A percentile compares a stretch with the other conserved stretches of the same genome.
Conservation (phyloP, 2,797 vertebrate genomes). For the Prionace glauca region DNA sequence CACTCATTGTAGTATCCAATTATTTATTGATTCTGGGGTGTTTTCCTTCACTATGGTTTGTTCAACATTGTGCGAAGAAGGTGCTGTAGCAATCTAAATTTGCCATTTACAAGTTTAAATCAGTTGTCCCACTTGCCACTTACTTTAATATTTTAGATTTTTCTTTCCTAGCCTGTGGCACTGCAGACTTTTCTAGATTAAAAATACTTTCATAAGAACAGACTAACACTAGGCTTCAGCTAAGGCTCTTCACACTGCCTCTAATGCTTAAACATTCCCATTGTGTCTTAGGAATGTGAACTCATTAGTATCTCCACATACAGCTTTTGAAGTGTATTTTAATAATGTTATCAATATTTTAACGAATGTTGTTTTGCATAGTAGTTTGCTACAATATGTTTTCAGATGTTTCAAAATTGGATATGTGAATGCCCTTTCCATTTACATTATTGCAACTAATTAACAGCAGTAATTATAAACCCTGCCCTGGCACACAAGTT, state of each 20-base stretch:
- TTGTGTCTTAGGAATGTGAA: not conserved
- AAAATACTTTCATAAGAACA: not conserved
- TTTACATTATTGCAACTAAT: not conserved
- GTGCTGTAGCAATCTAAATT: not conserved
- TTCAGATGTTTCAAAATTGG: not conserved
- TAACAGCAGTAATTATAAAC: not conserved
- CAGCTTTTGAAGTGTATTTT: not conserved
- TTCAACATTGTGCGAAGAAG: not conserved
- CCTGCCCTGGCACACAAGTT: not conserved
- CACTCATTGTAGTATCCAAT: not conserved
- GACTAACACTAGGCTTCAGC: not conserved
- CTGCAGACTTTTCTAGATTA: not conserved
- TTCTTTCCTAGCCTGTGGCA: not conserved
- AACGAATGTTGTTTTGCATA: not conserved
- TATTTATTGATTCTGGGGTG: not conserved
- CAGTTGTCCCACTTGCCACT: not conserved
- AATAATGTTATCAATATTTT: not conserved
- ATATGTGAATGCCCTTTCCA: not conserved
- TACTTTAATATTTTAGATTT: not conserved
- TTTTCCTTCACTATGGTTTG: not conserved
- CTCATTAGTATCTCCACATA: not conserved
- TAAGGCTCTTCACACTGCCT: not conserved
- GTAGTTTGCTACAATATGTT: not conserved
- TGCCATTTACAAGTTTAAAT: not conserved
- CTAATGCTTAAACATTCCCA: not conserved